phyloP scores from a whole-genome alignment of 35 echinoderm and acorn worm genomes.

The Lytechinus pictus region DNA sequence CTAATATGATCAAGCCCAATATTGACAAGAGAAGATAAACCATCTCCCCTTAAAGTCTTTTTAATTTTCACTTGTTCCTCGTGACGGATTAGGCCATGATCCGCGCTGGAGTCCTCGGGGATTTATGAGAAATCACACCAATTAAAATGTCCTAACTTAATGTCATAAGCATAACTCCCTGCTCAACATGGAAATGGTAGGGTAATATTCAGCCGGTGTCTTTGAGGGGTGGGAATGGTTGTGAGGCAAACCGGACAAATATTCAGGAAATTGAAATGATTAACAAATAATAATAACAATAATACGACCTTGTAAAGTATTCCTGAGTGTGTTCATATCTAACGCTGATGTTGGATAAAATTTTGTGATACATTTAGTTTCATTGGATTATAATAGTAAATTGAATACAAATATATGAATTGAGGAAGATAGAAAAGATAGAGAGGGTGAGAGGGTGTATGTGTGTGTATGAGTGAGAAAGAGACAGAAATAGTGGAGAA shows the following conservation, averaged over 20 bases:
- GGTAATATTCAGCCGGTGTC: not conserved
- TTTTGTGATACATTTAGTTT: too few relatives aligned
- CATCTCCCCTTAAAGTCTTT: not conserved
- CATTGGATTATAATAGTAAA: too few relatives aligned
- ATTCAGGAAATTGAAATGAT: not conserved
- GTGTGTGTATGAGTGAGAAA: not conserved
- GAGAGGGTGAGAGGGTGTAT: too few relatives aligned
- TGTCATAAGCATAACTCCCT: slow-evolving; percentile 11
- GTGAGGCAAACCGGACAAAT: not conserved
- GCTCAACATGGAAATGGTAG: not conserved
- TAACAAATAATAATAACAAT: not conserved
- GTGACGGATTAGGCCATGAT: not conserved
- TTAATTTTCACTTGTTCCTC: not conserved
- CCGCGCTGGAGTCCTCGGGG: not conserved
- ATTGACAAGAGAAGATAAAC: not conserved
- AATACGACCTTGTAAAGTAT: not conserved
- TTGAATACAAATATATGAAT: too few relatives aligned
- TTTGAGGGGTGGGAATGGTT: not conserved
- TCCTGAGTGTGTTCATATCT: not conserved
- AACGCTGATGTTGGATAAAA: not conserved
- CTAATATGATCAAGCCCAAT: too few relatives aligned
- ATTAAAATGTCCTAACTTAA: slow-evolving; percentile 13
- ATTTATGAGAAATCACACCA: slow-evolving; percentile 19
- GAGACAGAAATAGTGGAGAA: not conserved
- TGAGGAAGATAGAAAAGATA: too few relatives aligned